Conservation (phyloP, 2,113 vertebrate species). For the Channa maculata region DNA sequence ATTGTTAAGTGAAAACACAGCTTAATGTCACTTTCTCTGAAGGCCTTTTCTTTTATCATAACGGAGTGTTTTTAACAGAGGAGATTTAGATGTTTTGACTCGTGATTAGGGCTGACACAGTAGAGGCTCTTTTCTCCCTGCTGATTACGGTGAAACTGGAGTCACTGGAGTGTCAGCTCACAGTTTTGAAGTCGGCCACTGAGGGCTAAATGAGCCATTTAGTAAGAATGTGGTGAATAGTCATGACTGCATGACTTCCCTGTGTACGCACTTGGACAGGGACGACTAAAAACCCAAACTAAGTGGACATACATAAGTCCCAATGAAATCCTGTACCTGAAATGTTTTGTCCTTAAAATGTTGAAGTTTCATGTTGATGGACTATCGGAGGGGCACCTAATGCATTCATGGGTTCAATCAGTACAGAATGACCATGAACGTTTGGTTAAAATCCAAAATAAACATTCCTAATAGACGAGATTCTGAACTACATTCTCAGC, state of each 20-base stretch:
- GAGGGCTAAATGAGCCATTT: slow-evolving; percentile 42
- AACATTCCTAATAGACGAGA: no score
- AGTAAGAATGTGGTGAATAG: not conserved
- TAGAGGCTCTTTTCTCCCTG: not conserved
- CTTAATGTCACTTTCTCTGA: not conserved
- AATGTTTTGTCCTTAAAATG: not conserved
- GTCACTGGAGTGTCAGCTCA: not conserved
- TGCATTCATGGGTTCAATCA: no score
- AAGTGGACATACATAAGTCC: not conserved
- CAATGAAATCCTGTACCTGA: not conserved
- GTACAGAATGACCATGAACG: no score
- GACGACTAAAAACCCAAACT: not conserved
- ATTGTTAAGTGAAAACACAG: not conserved
- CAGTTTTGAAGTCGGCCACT: slow-evolving; percentile 23
- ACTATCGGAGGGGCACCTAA: no score
- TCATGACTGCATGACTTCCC: not conserved
- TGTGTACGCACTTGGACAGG: not conserved
- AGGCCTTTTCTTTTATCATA: no score
- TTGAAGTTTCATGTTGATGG: not conserved
- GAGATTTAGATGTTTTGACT: not conserved
- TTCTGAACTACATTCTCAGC: no score
- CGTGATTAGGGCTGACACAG: not conserved
- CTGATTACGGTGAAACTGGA: not conserved
- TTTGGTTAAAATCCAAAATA: no score
- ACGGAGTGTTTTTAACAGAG: not conserved